Evolutionary conservation across 2,113 vertebrate genomes (phyloP).

Genomic region (Forbesichthys papilliferus): DNA sequence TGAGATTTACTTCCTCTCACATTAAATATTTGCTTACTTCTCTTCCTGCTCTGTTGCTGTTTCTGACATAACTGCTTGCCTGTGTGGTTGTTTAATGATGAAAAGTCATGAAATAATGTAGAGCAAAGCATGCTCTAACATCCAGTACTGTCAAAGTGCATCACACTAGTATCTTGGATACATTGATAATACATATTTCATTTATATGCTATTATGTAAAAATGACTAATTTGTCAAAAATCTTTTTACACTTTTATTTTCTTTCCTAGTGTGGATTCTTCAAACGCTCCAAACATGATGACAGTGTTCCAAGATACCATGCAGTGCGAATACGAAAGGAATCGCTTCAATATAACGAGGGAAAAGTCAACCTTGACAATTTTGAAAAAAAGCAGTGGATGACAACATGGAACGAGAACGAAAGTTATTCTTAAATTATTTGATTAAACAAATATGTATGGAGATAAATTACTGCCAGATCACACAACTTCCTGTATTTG

Average conservation of each 20-base stretch:
- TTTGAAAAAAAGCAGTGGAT: conserved; percentile 91
- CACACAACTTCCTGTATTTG: conserved; percentile 30
- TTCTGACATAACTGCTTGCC: conserved; percentile 26
- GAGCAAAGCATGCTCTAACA: conserved; percentile 59
- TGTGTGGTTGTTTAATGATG: conserved; percentile 27
- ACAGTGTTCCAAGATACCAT: conserved; percentile 89
- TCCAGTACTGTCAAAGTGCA: conserved; percentile 6
- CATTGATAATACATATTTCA: background rate
- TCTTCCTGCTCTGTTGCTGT: conserved; percentile 36
- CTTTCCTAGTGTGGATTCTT: conserved; percentile 93
- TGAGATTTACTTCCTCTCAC: conserved; percentile 1
- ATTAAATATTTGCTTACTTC: background rate
- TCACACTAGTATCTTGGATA: background rate
- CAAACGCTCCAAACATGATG: conserved; percentile 89
- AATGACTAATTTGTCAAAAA: background rate
- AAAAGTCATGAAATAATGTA: too few relatives aligned
- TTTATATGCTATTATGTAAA: background rate
- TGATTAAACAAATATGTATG: background rate
- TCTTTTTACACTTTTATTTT: conserved; percentile 16
- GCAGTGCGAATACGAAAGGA: conserved; percentile 93
- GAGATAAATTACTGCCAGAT: conserved; percentile 53
- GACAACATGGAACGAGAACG: conserved; percentile 90
- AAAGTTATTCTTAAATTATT: conserved; percentile 85
- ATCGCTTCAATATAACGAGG: conserved; percentile 80
- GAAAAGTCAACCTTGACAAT: conserved; percentile 74